Conservation (phyloP, 2,113 vertebrate genomes). For the Spheniscus mendiculus region DNA sequence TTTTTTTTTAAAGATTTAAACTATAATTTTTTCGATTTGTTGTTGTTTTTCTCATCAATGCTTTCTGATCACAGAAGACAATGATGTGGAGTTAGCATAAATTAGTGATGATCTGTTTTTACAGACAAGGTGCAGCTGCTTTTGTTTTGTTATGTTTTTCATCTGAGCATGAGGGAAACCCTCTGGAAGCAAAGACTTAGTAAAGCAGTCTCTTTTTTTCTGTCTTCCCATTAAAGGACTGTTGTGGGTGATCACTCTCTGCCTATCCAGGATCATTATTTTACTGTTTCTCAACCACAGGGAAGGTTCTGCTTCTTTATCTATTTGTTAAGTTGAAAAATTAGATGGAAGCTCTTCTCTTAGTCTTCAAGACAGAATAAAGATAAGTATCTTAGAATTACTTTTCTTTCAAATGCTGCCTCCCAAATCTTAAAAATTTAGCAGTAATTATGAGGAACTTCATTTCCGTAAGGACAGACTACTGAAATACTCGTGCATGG, state of each 20-base stretch:
- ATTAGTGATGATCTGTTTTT: conserved; percentile 1
- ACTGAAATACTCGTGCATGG: not conserved
- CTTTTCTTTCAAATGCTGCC: not conserved
- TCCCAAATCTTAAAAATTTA: not conserved
- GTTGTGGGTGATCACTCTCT: not conserved
- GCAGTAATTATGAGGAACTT: not conserved
- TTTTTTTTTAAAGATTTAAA: not conserved
- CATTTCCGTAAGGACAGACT: not conserved
- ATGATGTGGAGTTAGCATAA: not conserved
- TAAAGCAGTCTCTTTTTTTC: not conserved
- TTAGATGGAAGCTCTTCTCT: not conserved
- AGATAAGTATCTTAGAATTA: not conserved
- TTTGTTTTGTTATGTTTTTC: not conserved
- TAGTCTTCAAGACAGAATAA: not conserved
- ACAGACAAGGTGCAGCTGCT: not conserved
- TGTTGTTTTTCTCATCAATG: not conserved
- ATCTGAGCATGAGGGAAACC: not conserved
- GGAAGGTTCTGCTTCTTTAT: not conserved
- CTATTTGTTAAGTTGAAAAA: not conserved
- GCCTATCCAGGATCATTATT: not conserved
- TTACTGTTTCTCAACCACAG: not conserved
- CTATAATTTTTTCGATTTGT: not conserved
- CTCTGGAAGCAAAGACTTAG: not conserved
- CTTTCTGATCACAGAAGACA: not conserved
- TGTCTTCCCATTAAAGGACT: not conserved